Evolutionary conservation across 2,797 vertebrate species (phyloP), one percentile per base, ranked within the genome.

Genomic region (Chelonia mydas): DNA sequence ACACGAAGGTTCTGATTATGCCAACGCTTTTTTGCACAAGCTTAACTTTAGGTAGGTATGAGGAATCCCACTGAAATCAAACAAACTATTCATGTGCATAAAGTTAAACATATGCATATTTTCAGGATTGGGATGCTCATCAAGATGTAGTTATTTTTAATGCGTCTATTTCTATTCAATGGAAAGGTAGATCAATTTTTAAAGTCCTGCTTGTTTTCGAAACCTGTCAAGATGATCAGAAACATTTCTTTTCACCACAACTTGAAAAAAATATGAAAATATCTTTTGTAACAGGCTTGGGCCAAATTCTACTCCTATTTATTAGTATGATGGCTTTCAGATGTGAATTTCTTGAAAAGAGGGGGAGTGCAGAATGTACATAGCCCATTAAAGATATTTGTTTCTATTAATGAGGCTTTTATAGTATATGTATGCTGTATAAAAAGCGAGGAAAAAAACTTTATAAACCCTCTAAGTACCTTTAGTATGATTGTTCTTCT

Each of bases 341-440:
- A 72, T 72, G 65, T 41, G 65, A 37, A 72, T 72, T 41, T 37
- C n/a, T 72, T 72, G n/a, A 72, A 72, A 21, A 72, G n/a, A 37
- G 10, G 37, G 37, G 72, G 68, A 23, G 83, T 86, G 2, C 15
- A 47, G 53, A 81, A 5, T 55, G 21, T 78, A 77, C 41, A 77
- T 41, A 86, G 89, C 55, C 84, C 41, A 27, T 16, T 5, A 0
- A 81, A 68, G 5, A 0, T 0, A 8, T 33, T 1, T 76, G 41
- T 28, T 47, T 23, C 27, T 82, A 8, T 11, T 54, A 28, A 59
- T 28, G n/a, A 93, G 49, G 4, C 17, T 88, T 84, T 80, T 47
- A 86, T 81, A 25, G 16, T 1, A 2, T 77, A 2, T 0, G 1
- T 51, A 37, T 53, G 54, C 31, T 27, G 3, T 77, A 51, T 19